These are phyloP conservation scores for Endotricha flammealis DNA, from an alignment of 2,888 invertebrate species.

Conservation along the genomic window DNA sequence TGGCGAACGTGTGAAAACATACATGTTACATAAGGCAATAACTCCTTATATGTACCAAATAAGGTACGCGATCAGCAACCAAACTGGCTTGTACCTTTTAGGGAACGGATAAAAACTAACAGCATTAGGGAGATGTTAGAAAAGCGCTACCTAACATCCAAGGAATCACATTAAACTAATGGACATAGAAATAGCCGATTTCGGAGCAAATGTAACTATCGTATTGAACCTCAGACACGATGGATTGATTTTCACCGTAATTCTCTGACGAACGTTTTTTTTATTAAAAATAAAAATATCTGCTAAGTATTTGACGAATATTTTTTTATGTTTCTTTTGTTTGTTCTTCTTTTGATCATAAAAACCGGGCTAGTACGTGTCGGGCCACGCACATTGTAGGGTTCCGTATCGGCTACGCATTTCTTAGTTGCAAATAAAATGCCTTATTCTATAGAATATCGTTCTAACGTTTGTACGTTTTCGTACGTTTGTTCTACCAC, in stretches of 20 bases:
- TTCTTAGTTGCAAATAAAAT: no score
- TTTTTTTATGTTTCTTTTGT: no score
- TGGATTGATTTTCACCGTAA: constrained; percentile 31
- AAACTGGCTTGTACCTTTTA: constrained; percentile 5
- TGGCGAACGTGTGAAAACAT: constrained; percentile 2
- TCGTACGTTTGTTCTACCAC: no score
- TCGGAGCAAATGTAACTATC: constrained; percentile 45
- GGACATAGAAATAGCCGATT: constrained; percentile 52
- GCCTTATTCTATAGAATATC: no score
- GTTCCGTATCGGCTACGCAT: no score
- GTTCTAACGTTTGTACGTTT: no score
- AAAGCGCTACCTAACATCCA: constrained; percentile 31
- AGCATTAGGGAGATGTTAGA: constrained; percentile 20
- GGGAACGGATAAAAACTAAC: constrained; percentile 23
- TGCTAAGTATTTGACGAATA: no score
- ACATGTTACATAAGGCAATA: constrained; percentile 6
- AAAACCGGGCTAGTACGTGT: no score
- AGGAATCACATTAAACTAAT: constrained; percentile 58
- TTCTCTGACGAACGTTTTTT: no score
- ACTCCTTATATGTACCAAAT: constrained; percentile 6
- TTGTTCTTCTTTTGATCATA: no score
- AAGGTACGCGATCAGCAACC: constrained; percentile 2
- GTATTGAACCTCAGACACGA: constrained; percentile 27
- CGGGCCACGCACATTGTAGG: no score
- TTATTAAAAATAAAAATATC: no score